Percentiles rank a stretch among this genome's conserved stretches.
Conservation (phyloP, 2,797 vertebrate genomes). For the Tamandua tetradactyla region DNA sequence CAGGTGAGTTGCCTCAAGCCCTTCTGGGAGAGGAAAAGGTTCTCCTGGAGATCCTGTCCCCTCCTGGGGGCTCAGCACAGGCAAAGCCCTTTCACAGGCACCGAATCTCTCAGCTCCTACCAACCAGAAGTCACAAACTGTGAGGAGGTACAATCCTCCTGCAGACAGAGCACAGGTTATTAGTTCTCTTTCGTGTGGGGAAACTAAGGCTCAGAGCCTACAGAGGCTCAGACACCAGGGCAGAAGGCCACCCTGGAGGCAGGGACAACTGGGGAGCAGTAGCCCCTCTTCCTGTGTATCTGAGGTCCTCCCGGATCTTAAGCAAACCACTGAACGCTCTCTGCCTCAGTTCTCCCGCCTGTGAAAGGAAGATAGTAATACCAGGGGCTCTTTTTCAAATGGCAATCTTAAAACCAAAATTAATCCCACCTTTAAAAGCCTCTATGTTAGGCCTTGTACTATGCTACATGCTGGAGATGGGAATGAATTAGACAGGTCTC, state of each 20-base stretch:
- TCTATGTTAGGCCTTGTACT: neutral
- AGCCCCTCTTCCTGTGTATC: neutral
- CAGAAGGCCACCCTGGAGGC: neutral
- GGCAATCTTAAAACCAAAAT: neutral
- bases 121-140: neutral
- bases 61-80: neutral
- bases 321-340: neutral
- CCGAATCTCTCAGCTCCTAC: neutral
- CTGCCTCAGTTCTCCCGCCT: conserved; percentile 24
- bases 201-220: conserved; percentile 23
- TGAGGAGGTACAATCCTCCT: neutral
- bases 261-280: neutral
- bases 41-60: neutral
- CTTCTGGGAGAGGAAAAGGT: neutral
- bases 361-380: neutral
- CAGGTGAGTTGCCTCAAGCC: neutral
- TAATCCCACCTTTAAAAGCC: neutral
- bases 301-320: neutral
- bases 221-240: neutral
- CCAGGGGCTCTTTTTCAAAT: conserved; percentile 11
- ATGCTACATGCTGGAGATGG: neutral
- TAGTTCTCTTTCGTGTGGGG: neutral
- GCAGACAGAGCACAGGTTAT: neutral
- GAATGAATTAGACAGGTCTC: neutral
- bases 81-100: neutral